phyloP scores from a whole-genome alignment of 2,888 invertebrate species.

The Phytoseiulus persimilis region DNA sequence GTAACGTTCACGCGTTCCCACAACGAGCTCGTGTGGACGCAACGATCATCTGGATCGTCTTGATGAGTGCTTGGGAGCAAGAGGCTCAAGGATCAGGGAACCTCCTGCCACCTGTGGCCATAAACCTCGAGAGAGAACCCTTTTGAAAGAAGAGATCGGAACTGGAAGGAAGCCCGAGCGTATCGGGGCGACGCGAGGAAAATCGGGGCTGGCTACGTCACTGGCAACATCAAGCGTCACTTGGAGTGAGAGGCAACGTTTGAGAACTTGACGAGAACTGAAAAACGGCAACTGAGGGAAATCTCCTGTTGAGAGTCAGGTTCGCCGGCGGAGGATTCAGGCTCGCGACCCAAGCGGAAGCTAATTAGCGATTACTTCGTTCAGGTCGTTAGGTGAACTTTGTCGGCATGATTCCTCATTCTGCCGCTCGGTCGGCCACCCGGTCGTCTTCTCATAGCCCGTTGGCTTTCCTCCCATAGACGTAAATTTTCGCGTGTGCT shows the following conservation, averaged over 20 bases:
- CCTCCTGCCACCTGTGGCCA: no score
- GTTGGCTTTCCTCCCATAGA: neutral
- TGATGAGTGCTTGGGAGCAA: no score
- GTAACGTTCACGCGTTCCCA: no score
- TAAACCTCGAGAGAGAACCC: no score
- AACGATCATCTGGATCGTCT: no score
- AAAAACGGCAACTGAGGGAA: neutral
- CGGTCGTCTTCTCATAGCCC: neutral
- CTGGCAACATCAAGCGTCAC: neutral
- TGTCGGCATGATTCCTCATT: neutral
- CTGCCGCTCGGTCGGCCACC: neutral
- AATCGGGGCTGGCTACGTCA: neutral
- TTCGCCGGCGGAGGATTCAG: neutral
- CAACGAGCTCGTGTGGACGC: no score
- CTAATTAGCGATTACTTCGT: slow-evolving; percentile 5
- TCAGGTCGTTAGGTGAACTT: neutral
- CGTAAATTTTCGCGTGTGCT: neutral
- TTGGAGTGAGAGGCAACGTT: neutral
- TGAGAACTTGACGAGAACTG: neutral
- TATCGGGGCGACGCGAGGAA: neutral
- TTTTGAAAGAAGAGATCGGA: no score
- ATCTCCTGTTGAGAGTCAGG: neutral
- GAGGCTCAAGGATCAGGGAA: no score
- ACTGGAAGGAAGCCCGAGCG: neutral
- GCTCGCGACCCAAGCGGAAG: neutral